Evolutionary conservation across 2,797 vertebrate species (phyloP).

Genomic region (Parauchenoglanis punctatus): DNA sequence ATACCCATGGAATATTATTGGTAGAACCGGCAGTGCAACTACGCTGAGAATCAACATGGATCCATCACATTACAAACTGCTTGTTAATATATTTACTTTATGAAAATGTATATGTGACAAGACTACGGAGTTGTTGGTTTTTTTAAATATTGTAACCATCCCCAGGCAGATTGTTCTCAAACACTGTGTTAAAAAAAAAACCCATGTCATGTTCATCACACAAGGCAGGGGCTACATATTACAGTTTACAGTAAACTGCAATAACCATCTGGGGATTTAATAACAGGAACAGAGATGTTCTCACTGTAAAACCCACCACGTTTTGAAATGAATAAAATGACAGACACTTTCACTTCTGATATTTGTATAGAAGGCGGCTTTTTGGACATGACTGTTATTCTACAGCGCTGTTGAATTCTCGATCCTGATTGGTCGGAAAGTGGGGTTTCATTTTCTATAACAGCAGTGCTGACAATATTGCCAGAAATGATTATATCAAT

Average conservation of each 20-base stretch:
- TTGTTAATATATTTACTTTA: neutral
- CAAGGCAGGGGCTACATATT: neutral
- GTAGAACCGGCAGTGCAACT: neutral
- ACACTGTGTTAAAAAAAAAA: neutral
- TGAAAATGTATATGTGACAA: neutral
- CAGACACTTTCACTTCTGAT: neutral
- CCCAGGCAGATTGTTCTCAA: neutral
- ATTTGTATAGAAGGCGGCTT: neutral
- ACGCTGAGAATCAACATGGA: neutral
- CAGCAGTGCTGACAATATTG: neutral
- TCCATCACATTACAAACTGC: neutral
- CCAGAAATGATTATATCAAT: neutral
- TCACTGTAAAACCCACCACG: neutral
- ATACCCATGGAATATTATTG: neutral
- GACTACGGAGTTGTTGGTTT: neutral
- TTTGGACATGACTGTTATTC: neutral
- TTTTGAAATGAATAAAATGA: neutral
- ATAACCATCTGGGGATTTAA: constrained; percentile 4
- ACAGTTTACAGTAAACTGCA: neutral
- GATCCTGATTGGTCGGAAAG: neutral
- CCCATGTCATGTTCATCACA: neutral
- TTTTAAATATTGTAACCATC: neutral
- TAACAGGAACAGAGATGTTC: constrained; percentile 28
- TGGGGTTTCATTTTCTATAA: neutral
- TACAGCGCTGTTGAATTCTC: neutral